These are phyloP conservation scores for Corbicula japonica DNA, from an alignment of 2,888 invertebrate genomes.

Conservation along the genomic window DNA sequence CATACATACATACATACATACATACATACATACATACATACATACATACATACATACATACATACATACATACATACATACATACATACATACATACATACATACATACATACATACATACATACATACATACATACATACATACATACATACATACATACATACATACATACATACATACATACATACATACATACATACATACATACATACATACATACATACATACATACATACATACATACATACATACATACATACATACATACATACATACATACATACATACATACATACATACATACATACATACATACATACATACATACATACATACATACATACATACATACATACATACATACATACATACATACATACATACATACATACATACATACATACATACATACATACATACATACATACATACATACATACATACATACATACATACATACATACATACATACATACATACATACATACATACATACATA, in stretches of 20 bases:
- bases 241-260: slow-evolving; percentile 13
- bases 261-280: slow-evolving; percentile 15
- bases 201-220: slow-evolving; percentile 21
- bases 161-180: slow-evolving; percentile 12
- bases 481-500: slow-evolving; percentile 38
- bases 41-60: slow-evolving; percentile 11
- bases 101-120: slow-evolving; percentile 12
- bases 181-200: slow-evolving; percentile 2
- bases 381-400: slow-evolving; percentile 36
- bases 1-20: slow-evolving; percentile 30
- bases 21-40: slow-evolving; percentile 2
- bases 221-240: slow-evolving; percentile 15
- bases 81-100: slow-evolving; percentile 23
- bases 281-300: slow-evolving; percentile 15
- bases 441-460: slow-evolving; percentile 37
- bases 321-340: slow-evolving; percentile 17
- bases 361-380: slow-evolving; percentile 24
- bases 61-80: slow-evolving; percentile 11
- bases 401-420: slow-evolving; percentile 38
- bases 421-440: slow-evolving; percentile 38
- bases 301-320: slow-evolving; percentile 15
- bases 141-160: slow-evolving; percentile 30
- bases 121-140: neutral
- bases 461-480: slow-evolving; percentile 32
- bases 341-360: slow-evolving; percentile 16